Base-by-base conservation (phyloP, 2,113 vertebrate genomes). In the Tamias sibiricus region DNA sequence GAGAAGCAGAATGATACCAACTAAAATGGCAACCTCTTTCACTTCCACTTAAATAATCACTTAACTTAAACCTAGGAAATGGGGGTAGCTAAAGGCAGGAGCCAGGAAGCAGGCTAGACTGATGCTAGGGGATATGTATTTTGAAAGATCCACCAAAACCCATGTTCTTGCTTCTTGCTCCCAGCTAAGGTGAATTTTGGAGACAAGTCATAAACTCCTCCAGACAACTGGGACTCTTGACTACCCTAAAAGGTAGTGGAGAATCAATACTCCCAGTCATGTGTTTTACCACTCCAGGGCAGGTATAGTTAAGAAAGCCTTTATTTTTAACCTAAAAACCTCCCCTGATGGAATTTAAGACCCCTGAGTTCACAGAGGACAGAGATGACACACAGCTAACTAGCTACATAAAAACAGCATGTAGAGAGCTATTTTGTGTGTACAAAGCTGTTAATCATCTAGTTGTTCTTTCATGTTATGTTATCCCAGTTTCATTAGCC, bases 1-100 rank as follows among this genome's bases (percentile, higher is more conserved):
- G 59, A 93, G 40, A 96, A 86, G 87, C 72, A 83, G 90, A 97
- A 91, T 32, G 42, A 96, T 28, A 84, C 62, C 28, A 90, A 69
- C 72, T 86, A 92, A 95, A 96, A 83, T 4, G 42, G n/a, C 47
- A 82, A 75, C 20, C 42, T 37, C 32, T 77, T 85, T 62, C 69
- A 82, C 30, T 82, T 35, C 68, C 37, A 64, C 64, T 92, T 37
- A 69, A 83, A 85, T 11, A 80, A n/a, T 47, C 62, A 8, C 47
- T 68, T 54, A 19, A 68, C 42, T 40, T 68, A 64, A 79, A 52
- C 64, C 4, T 54, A 95, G 88, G 79, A 83, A 84, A 89, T 4
- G 28, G 64, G 44, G 80, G 10, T 72, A 26, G 47, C 68, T 66
- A 35, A 69, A 14, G 62, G 13, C 8, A 74, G 26, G 42, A 88